phyloP scores from a whole-genome alignment of 2,888 invertebrate species.

The Melikaiella ostensackeni region DNA sequence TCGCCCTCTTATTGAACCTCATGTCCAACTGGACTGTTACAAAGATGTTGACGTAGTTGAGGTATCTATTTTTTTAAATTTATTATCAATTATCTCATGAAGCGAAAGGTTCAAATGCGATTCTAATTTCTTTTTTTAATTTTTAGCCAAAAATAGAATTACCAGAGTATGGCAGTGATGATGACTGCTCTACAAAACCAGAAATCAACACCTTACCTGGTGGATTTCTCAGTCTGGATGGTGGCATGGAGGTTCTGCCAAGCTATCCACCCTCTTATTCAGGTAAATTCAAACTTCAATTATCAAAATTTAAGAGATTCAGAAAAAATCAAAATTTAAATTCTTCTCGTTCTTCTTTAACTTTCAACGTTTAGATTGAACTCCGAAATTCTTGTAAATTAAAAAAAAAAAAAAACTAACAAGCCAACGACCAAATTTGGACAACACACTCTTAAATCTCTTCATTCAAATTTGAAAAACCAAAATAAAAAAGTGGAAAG shows the following conservation, averaged over 20 bases:
- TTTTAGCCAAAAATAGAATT: slow-evolving; percentile 85
- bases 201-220: slow-evolving; percentile 74
- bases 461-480: too few species aligned
- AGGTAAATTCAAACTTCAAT: slow-evolving; percentile 63
- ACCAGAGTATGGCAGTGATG: slow-evolving; percentile 86
- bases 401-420: too few species aligned
- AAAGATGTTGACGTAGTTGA: slow-evolving; percentile 76
- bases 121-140: slow-evolving; percentile 39
- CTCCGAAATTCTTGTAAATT: too few species aligned
- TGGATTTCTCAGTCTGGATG: slow-evolving; percentile 75
- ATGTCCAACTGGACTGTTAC: slow-evolving; percentile 76
- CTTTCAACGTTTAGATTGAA: too few species aligned
- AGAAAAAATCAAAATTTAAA: too few species aligned
- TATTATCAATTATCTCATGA: neutral
- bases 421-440: too few species aligned
- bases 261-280: slow-evolving; percentile 73
- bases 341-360: too few species aligned
- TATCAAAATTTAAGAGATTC: too few species aligned
- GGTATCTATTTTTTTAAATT: slow-evolving; percentile 59
- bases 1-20: slow-evolving; percentile 75
- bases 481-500: too few species aligned
- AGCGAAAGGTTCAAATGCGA: neutral
- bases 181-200: slow-evolving; percentile 78
- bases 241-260: slow-evolving; percentile 76
- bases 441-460: too few species aligned